Evolutionary conservation across 1,140 invertebrate genomes (phyloP).

Genomic region (Zaprionus nigranus): DNA sequence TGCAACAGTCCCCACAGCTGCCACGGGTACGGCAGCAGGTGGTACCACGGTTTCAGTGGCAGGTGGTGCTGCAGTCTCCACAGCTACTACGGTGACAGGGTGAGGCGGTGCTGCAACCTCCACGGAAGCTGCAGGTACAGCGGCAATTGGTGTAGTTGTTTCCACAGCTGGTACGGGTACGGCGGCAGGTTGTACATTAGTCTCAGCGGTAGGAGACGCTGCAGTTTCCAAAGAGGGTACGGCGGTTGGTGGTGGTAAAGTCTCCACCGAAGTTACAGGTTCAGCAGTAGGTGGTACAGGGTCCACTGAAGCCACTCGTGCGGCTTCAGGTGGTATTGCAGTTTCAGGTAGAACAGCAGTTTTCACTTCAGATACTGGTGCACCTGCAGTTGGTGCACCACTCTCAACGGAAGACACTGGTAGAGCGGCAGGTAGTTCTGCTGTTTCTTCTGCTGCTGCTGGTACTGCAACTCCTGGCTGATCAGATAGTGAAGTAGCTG

Average conservation of each 20-base stretch:
- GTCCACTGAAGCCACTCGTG: too few relatives aligned
- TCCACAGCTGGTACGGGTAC: neutral
- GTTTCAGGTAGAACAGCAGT: too few relatives aligned
- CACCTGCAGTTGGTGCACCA: neutral
- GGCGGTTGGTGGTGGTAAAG: neutral
- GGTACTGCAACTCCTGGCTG: neutral
- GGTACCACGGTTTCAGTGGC: neutral
- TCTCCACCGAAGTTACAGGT: neutral
- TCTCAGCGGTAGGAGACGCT: neutral
- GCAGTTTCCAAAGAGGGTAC: too few relatives aligned
- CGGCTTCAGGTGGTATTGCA: too few relatives aligned
- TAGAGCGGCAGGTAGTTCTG: too few relatives aligned
- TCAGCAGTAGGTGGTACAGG: too few relatives aligned
- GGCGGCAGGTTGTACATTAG: too few relatives aligned
- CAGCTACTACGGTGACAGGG: neutral
- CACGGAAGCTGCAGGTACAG: neutral
- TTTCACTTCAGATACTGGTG: too few relatives aligned
- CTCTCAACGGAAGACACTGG: too few relatives aligned
- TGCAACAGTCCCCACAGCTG: neutral
- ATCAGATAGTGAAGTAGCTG: too few relatives aligned
- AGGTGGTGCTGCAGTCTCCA: neutral
- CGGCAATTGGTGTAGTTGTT: too few relatives aligned
- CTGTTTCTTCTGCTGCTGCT: neutral
- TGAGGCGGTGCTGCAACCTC: neutral
- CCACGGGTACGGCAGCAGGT: neutral